phyloP scores from a whole-genome alignment of 1,140 invertebrate species.

The Patella vulgata region DNA sequence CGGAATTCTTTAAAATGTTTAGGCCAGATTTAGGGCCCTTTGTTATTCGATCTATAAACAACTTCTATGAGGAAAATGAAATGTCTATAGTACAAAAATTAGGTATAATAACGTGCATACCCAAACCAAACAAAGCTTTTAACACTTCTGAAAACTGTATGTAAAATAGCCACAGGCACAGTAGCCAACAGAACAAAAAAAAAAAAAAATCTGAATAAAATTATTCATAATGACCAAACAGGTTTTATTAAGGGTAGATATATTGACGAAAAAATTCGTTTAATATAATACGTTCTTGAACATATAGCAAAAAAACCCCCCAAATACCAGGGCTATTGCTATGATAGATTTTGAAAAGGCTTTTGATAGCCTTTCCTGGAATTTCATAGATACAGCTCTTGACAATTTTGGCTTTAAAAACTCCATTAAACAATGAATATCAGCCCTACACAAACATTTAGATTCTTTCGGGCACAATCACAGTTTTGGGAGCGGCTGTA shows the following conservation, averaged over 20 bases:
- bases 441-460: conserved; percentile 13
- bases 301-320: conserved; percentile 16
- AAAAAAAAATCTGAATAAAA: conserved; percentile 8
- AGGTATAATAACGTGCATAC: conserved; percentile 21
- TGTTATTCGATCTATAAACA: conserved; percentile 19
- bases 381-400: neutral
- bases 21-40: conserved; percentile 15
- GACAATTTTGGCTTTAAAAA: conserved; percentile 14
- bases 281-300: conserved; percentile 24
- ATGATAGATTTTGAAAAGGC: conserved; percentile 15
- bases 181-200: conserved; percentile 19
- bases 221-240: conserved; percentile 25
- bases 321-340: conserved; percentile 21
- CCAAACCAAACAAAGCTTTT: conserved; percentile 18
- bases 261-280: conserved; percentile 25
- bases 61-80: conserved; percentile 8
- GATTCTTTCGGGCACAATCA: no score
- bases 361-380: no score
- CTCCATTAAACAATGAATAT: conserved; percentile 4
- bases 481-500: conserved; percentile 2
- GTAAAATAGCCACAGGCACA: conserved; percentile 20
- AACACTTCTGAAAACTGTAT: conserved; percentile 18
- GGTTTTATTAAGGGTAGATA: conserved; percentile 21
- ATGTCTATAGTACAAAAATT: conserved; percentile 11
- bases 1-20: conserved; percentile 20